Evolutionary conservation across 2,888 invertebrate genomes (phyloP).

Genomic region (Dolomedes plantarius): DNA sequence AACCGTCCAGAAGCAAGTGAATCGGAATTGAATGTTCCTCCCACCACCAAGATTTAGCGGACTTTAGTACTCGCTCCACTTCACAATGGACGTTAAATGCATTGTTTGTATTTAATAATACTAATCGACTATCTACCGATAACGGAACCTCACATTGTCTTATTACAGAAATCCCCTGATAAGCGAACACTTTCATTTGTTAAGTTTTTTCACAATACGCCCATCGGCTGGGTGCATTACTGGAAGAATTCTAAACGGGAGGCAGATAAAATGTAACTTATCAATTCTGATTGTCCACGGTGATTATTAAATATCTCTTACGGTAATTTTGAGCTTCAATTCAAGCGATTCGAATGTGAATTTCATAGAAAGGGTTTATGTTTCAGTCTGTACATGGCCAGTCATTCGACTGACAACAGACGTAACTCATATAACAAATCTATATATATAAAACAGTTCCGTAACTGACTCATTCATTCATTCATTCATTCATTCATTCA

Average conservation of each 20-base stretch:
- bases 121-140: not conserved
- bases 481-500: too few species aligned
- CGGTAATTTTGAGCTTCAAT: too few species aligned
- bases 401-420: too few species aligned
- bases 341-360: too few species aligned
- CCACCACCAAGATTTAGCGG: not conserved
- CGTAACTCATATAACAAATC: too few species aligned
- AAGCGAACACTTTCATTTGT: not conserved
- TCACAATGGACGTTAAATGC: not conserved
- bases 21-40: not conserved
- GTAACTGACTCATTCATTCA: too few species aligned
- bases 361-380: too few species aligned
- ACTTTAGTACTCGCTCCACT: slow-evolving; percentile 9
- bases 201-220: not conserved
- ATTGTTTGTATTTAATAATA: not conserved
- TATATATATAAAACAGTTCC: too few species aligned
- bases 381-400: too few species aligned
- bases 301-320: too few species aligned
- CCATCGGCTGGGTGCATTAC: not conserved
- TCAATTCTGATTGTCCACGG: not conserved
- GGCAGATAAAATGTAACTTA: not conserved
- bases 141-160: not conserved
- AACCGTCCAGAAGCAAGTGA: not conserved
- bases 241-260: not conserved
- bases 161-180: not conserved